phyloP scores from a whole-genome alignment of 2,113 vertebrate genomes.

The Peromyscus californicus region DNA sequence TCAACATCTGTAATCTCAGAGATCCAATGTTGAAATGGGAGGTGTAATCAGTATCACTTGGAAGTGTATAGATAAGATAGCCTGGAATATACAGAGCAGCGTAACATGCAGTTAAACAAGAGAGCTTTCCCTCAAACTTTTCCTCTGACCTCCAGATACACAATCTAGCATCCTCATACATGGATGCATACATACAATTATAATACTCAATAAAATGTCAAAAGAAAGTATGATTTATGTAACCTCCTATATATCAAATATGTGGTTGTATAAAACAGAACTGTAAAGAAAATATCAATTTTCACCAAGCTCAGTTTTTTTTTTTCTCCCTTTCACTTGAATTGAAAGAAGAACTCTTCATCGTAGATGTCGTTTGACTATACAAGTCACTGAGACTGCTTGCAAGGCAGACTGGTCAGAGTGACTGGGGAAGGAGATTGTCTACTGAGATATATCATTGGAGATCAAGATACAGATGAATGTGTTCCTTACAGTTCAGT shows the following conservation, averaged over 20 bases:
- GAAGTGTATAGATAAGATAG: background rate
- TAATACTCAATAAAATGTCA: background rate
- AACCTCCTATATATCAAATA: background rate
- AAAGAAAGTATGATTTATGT: background rate
- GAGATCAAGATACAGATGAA: slow-evolving; percentile 75
- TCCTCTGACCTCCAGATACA: background rate
- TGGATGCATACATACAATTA: background rate
- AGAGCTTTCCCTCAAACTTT: background rate
- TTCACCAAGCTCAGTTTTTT: background rate
- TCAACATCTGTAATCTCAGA: background rate
- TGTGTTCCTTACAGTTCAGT: slow-evolving; percentile 72
- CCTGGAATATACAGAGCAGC: background rate
- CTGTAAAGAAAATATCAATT: background rate
- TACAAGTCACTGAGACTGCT: background rate
- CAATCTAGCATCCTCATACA: background rate
- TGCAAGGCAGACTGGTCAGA: slow-evolving; percentile 69
- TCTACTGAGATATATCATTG: slow-evolving; percentile 54
- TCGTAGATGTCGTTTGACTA: slow-evolving; percentile 41
- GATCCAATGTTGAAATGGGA: background rate
- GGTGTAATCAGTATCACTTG: background rate
- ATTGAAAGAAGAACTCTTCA: slow-evolving; percentile 19
- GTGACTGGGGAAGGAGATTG: slow-evolving; percentile 41
- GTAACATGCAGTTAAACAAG: background rate
- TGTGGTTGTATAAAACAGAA: background rate
- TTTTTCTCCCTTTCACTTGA: background rate